Percentiles rank a stretch among this genome's conserved stretches.
phyloP scores from a whole-genome alignment of 2,113 vertebrate genomes.

The Origma solitaria region DNA sequence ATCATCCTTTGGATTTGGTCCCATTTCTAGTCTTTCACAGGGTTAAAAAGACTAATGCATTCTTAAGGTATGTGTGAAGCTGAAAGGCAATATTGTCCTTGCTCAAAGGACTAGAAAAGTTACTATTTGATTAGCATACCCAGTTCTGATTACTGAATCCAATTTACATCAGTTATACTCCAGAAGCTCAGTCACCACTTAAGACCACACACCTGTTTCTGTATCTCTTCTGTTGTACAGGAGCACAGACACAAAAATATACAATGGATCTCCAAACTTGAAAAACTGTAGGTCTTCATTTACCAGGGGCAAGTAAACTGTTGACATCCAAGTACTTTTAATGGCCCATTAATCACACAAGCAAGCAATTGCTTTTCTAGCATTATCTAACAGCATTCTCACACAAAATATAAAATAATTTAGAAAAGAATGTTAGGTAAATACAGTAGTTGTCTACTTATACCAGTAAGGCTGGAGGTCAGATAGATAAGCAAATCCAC shows the following conservation, averaged over 20 bases:
- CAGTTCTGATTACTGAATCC: not conserved
- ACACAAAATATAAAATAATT: not conserved
- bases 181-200: not conserved
- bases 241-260: not conserved
- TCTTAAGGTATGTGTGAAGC: not conserved
- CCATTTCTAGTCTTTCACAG: not conserved
- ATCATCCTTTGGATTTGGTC: not conserved
- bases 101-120: not conserved
- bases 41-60: not conserved
- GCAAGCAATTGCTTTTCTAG: not conserved
- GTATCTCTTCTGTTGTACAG: not conserved
- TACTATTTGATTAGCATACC: not conserved
- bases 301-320: not conserved
- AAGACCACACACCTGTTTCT: not conserved
- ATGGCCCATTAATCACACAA: not conserved
- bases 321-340: not conserved
- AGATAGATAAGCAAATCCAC: not conserved
- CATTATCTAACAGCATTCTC: not conserved
- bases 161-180: not conserved
- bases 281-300: fast-evolving
- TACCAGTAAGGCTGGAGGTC: not conserved
- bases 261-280: not conserved
- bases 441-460: not conserved
- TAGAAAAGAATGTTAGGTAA: not conserved
- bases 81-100: not conserved